phyloP scores from a whole-genome alignment of 1,140 invertebrate species.

The Oryctes rhinoceros region DNA sequence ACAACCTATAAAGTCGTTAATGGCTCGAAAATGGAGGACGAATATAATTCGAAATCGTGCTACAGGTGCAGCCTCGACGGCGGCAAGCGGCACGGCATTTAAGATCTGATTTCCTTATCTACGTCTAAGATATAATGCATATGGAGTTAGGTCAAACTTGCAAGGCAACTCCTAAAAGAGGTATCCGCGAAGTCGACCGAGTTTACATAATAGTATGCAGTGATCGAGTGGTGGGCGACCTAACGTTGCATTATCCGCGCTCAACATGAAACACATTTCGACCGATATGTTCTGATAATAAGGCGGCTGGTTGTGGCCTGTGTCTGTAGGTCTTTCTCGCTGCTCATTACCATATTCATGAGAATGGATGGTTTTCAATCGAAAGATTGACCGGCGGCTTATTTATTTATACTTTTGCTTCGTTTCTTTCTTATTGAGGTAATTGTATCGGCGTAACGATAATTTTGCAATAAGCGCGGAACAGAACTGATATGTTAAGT shows the following conservation, averaged over 20 bases:
- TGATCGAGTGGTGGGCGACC: constrained; percentile 24
- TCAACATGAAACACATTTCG: constrained; percentile 33
- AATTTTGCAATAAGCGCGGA: background rate
- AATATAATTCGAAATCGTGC: constrained; percentile 24
- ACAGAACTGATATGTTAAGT: background rate
- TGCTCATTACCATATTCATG: constrained; percentile 33
- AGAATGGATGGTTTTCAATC: constrained; percentile 29
- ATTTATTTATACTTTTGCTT: constrained; percentile 25
- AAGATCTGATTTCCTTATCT: constrained; percentile 36
- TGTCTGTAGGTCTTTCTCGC: constrained; percentile 26
- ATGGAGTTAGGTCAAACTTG: constrained; percentile 32
- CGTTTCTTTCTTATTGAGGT: background rate
- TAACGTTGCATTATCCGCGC: constrained; percentile 28
- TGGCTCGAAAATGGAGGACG: background rate
- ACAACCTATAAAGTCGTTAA: background rate
- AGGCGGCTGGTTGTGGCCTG: constrained; percentile 23
- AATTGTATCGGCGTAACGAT: background rate
- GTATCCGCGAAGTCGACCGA: constrained; percentile 27
- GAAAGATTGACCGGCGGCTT: constrained; percentile 16
- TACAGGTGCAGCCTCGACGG: constrained; percentile 11
- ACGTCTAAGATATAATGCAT: constrained; percentile 31
- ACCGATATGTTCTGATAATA: constrained; percentile 34
- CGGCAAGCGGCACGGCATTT: constrained; percentile 26
- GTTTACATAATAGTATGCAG: constrained; percentile 27
- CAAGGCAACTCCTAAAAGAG: constrained; percentile 35